Conservation (phyloP, 2,797 vertebrate species). For the Coreius guichenoti region DNA sequence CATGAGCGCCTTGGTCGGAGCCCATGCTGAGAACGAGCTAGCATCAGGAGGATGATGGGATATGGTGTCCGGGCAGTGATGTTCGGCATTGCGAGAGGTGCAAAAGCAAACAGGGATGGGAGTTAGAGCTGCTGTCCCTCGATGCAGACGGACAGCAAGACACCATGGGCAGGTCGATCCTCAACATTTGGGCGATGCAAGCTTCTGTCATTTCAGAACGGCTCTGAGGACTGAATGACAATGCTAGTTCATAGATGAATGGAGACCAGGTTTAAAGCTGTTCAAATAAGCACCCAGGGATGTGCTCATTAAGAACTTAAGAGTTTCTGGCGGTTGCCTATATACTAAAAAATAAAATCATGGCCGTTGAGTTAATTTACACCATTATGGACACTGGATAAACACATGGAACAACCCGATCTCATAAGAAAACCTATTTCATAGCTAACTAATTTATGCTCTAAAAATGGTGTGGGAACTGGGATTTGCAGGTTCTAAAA, state of each 20-base stretch:
- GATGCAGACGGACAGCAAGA: slow-evolving; percentile 53
- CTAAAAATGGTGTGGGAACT: not conserved
- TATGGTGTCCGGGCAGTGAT: slow-evolving; percentile 19
- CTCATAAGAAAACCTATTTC: not conserved
- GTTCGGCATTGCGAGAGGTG: slow-evolving; percentile 8
- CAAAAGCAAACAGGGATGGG: slow-evolving; percentile 47
- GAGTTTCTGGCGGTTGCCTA: not conserved
- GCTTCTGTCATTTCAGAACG: slow-evolving; percentile 58
- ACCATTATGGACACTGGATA: not conserved
- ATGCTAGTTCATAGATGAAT: slow-evolving; percentile 34
- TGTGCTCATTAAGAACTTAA: not conserved
- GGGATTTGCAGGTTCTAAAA: not conserved
- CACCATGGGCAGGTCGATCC: slow-evolving; percentile 60
- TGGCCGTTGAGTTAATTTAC: not conserved
- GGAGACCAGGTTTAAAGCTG: slow-evolving; percentile 10
- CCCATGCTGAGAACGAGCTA: slow-evolving; percentile 33
- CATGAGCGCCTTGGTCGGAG: not conserved
- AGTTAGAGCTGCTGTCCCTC: slow-evolving; percentile 46
- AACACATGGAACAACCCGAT: not conserved
- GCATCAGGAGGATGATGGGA: slow-evolving; percentile 27
- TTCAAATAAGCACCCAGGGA: slow-evolving; percentile 1
- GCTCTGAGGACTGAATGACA: slow-evolving; percentile 54
- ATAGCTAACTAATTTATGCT: not conserved
- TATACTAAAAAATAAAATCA: not conserved
- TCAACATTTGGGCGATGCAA: slow-evolving; percentile 63